Evolutionary conservation across 1,140 invertebrate genomes (phyloP), one percentile per base, ranked within the genome.

Genomic region (Asbolus verrucosus): DNA sequence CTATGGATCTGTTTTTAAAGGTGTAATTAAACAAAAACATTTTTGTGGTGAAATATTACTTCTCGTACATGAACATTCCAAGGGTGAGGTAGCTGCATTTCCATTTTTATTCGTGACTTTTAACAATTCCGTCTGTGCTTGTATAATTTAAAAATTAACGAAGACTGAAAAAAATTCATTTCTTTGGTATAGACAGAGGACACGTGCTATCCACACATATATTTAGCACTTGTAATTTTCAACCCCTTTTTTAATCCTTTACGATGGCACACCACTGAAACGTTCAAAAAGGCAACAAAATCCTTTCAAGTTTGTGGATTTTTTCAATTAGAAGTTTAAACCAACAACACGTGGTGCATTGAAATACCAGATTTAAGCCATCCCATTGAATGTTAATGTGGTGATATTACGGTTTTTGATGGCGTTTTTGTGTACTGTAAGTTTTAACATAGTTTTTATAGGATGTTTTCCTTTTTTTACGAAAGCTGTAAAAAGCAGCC

Each of bases 11-110:
- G 41, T 46, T 46, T 27, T 46, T 11, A 13, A 46, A 16, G 41
- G 41, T 46, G 41, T 46, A 46, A 46, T 46, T 19, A 46, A 46
- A 46, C 41, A 46, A 46, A 46, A 46, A 46, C 41, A 46, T 46
- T 46, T 46, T 16, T 21, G 16, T 38, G n/a, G 33, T 38, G 33
- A 38, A 27, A 38, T 6, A 46, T 18, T 16, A 19, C 18, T 46
- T 46, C 19, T 27, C 8, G 24, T n/a, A n/a, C n/a, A n/a, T n/a
- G n/a, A n/a, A n/a, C n/a, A n/a, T 46, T 46, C n/a, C 8, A 43
- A 18, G 39, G 18, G 14, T 16, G 16, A 9, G 6, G 18, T 9
- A 9, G n/a, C n/a, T 18, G n/a, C 16, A 19, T 46, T 19, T 46
- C n/a, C n/a, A 15, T 41, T 41, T 41, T 41, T 41, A 9, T 16